phyloP scores from a whole-genome alignment of 1,140 invertebrate species.

The Solen grandis region DNA sequence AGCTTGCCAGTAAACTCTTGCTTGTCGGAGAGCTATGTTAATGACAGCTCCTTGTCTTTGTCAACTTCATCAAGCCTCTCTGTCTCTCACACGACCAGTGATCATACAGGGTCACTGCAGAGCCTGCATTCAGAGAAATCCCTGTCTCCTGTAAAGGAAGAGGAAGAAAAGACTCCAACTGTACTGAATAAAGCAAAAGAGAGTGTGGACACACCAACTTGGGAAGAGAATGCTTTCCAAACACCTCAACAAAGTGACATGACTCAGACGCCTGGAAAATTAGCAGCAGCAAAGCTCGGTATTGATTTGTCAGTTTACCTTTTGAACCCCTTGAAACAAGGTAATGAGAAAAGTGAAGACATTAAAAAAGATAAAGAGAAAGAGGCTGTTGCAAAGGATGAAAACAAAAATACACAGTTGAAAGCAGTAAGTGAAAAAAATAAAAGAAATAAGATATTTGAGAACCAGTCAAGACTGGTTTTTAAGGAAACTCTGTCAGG shows the following conservation, averaged over 20 bases:
- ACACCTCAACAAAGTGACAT: neutral
- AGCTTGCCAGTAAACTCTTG: constrained; percentile 29
- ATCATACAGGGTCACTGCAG: constrained; percentile 39
- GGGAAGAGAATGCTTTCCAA: no score
- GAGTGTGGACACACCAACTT: neutral
- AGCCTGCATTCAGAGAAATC: constrained; percentile 51
- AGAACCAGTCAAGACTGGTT: constrained; percentile 16
- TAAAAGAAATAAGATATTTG: constrained; percentile 9
- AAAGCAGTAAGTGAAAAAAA: neutral
- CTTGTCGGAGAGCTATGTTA: constrained; percentile 29
- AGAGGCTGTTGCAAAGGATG: neutral
- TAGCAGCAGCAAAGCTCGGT: constrained; percentile 36
- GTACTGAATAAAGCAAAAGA: neutral
- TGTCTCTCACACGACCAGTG: constrained; percentile 40
- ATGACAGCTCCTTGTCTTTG: constrained; percentile 24
- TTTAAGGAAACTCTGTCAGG: constrained; percentile 44
- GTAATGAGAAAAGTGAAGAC: neutral
- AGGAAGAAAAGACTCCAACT: constrained; percentile 12
- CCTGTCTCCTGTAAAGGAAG: constrained; percentile 47
- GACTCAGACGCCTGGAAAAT: constrained; percentile 41
- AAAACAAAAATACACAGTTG: neutral
- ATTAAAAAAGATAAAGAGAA: neutral
- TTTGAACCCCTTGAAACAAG: constrained; percentile 32
- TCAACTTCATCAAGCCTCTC: constrained; percentile 35
- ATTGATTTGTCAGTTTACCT: constrained; percentile 45